Conservation (phyloP, 1,140 invertebrate species). For the Macrobrachium rosenbergii region DNA sequence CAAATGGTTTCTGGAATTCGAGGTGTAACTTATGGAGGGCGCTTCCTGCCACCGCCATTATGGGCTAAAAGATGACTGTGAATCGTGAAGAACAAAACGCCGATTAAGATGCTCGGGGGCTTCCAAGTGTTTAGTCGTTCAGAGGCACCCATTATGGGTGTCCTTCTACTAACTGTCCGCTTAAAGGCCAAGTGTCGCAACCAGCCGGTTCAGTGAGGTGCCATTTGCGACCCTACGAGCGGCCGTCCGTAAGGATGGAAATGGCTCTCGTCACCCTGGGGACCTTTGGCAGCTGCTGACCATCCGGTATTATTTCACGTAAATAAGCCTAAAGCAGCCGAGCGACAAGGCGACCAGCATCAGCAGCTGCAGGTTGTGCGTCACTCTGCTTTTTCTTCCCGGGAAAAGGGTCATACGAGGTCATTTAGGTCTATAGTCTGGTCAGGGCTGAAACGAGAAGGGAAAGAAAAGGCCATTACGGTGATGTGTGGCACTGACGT, state of each 20-base stretch:
- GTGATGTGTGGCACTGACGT: slow-evolving; percentile 34
- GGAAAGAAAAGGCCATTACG: slow-evolving; percentile 38
- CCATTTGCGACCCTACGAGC: background rate
- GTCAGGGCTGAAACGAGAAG: slow-evolving; percentile 21
- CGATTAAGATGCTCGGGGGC: slow-evolving; percentile 42
- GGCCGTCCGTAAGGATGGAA: background rate
- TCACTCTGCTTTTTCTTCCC: slow-evolving; percentile 4
- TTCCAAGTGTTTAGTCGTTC: slow-evolving; percentile 18
- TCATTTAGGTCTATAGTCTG: slow-evolving; percentile 42
- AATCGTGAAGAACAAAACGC: slow-evolving; percentile 40
- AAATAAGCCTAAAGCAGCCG: slow-evolving; percentile 47
- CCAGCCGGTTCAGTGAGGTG: background rate
- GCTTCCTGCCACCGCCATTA: slow-evolving; percentile 12
- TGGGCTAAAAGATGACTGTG: slow-evolving; percentile 37
- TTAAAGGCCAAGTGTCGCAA: background rate
- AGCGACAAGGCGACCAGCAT: slow-evolving; percentile 16
- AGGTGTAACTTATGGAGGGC: background rate
- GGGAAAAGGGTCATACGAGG: slow-evolving; percentile 35
- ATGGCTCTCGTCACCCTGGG: background rate
- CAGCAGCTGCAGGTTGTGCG: slow-evolving; percentile 34
- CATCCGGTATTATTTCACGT: slow-evolving; percentile 23
- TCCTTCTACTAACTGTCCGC: slow-evolving; percentile 15
- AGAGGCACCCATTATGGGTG: slow-evolving; percentile 31
- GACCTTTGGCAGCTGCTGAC: too few species aligned
- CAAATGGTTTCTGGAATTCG: too few species aligned